Evolutionary conservation across 2,888 invertebrate genomes (phyloP), one percentile per base, ranked within the genome.

Genomic region (Caenorhabditis becei): DNA sequence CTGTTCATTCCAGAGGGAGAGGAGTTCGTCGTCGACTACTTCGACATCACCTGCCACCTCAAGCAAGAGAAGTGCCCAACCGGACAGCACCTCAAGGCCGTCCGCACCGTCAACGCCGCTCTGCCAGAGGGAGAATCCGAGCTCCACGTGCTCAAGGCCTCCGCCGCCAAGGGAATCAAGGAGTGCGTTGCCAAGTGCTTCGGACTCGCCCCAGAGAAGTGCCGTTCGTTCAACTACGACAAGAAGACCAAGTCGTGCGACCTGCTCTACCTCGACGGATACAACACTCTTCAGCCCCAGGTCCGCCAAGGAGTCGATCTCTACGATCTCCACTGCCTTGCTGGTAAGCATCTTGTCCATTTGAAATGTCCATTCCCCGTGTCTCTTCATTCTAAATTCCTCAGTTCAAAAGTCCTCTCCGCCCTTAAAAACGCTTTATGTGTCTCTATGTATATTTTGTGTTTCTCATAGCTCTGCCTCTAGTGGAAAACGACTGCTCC

Each of bases 191-290:
- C 75, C 62, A 77, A 83, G 23, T 89, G 89, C 77, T 85, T 77
- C 77, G 77, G 65, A 28, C 74, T 83, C 56, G 37, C 86, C n/a
- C 89, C 89, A n/a, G 87, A 88, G 53, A 89, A 89, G 79, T 91
- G 91, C 80, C 88, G 91, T 23, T 88, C 90, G 18, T 91, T 91
- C 88, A 91, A 91, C 83, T 91, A 83, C 82, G 90, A 90, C 80
- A 89, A 89, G 84, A 79, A 80, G 28, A 78, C 85, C 56, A 82
- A 83, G 35, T 69, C 82, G n/a, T 91, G 91, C 79, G 88, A 89
- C 67, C 80, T 91, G 58, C 82, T 90, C 23, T 91, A 89, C 80
- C 80, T 90, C 61, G 90, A 91, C 69, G 89, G 89, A 56, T 83
- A 86, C 75, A 88, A 84, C 44, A 90, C 90, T 26, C 80, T 90